phyloP scores from a whole-genome alignment of 1,140 invertebrate genomes.

The Sitobion miscanthi region DNA sequence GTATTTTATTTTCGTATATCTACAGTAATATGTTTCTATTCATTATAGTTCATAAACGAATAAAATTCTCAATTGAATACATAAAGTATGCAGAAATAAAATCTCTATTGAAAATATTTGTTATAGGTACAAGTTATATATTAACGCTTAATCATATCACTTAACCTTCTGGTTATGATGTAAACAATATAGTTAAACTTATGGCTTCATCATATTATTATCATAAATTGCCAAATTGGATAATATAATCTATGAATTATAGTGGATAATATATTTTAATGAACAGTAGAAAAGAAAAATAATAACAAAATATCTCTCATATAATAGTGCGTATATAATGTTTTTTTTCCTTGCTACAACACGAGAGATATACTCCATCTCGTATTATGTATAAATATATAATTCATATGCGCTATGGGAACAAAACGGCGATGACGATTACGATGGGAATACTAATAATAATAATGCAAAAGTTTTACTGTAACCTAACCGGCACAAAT shows the following conservation, averaged over 20 bases:
- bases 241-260: neutral
- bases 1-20: neutral
- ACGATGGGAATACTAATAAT: neutral
- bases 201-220: neutral
- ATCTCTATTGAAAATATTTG: neutral
- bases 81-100: neutral
- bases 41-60: neutral
- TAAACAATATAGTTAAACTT: neutral
- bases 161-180: neutral
- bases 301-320: neutral
- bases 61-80: neutral
- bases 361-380: neutral
- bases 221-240: neutral
- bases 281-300: neutral
- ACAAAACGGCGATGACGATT: neutral
- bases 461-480: conserved; percentile 29
- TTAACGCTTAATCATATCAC: neutral
- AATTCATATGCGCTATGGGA: conserved; percentile 3
- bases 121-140: neutral
- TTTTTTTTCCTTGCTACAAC: neutral
- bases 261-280: too few relatives aligned
- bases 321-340: neutral
- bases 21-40: neutral
- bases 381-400: neutral
- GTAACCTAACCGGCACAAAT: conserved; percentile 20